Conservation (phyloP, 2,113 vertebrate genomes). For the Aleadryas rufinucha region DNA sequence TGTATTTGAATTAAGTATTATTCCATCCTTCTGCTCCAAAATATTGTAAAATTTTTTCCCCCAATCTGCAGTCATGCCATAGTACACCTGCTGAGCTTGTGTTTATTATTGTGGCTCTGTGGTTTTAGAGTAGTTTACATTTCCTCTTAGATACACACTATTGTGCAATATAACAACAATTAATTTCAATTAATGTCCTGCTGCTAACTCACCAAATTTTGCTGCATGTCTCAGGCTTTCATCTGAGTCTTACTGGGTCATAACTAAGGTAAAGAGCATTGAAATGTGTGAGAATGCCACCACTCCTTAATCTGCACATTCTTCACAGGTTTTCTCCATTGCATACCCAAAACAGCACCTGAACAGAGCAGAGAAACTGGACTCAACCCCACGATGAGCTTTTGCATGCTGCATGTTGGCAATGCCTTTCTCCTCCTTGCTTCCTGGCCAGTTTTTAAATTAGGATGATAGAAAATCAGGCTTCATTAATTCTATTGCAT, state of each 20-base stretch:
- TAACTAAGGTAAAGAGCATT: background rate
- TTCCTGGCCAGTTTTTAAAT: background rate
- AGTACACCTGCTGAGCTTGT: background rate
- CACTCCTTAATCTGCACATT: background rate
- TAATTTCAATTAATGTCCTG: background rate
- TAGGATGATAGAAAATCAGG: background rate
- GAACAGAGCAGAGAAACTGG: background rate
- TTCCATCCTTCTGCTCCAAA: background rate
- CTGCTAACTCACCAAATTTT: background rate
- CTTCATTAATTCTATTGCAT: background rate
- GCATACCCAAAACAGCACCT: background rate
- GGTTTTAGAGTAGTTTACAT: background rate
- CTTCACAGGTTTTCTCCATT: background rate
- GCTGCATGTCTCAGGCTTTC: background rate
- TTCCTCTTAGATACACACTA: background rate
- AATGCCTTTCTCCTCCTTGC: background rate
- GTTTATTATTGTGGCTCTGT: background rate
- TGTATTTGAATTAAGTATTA: background rate
- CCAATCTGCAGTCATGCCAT: background rate
- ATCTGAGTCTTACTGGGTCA: background rate
- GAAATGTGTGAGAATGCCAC: background rate
- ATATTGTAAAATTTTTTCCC: background rate
- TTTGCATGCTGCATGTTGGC: background rate
- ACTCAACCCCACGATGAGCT: rapidly evolving
- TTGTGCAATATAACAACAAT: background rate